Evolutionary conservation across 2,113 vertebrate genomes (phyloP), one percentile per base, ranked within the genome.

Genomic region (Eubucco bourcierii): DNA sequence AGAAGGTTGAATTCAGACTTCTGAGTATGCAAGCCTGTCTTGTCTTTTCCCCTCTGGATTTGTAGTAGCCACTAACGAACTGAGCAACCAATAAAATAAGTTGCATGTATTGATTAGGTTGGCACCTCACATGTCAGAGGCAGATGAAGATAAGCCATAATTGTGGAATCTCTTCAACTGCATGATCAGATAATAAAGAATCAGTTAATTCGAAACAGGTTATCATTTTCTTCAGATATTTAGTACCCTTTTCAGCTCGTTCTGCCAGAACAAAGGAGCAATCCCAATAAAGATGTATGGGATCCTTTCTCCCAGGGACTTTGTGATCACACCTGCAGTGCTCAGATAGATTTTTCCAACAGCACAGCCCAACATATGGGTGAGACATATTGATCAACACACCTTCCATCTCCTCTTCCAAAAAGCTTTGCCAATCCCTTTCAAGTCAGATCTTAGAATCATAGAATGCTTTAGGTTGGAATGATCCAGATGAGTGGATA

Each of bases 151-250:
- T 58, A 50, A 92, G 87, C 53, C 78, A 73, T 37, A 84, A 88
- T 12, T 70, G 75, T 27, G 53, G 63, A 59, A 84, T 74, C 84
- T 77, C 21, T 24, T 77, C 6, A 8, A 59, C 17, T 0, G 17
- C 76, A 73, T 15, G 50, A 87, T 60, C 52, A 89, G 95, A 94
- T 77, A 82, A 80, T 82, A 92, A 94, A 93, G 81, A 52, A 87
- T n/a, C 60, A n/a, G 87, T 60, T 93, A 81, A 94, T 90, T 71
- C 84, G 90, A 89, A 92, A 76, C 78, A 81, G 84, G 50, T 41
- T 79, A 47, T 12, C 7, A 59, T 82, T 76, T 66, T 73, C 78
- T 82, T 72, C 25, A 23, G 67, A 19, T 74, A 87, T 72, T 77
- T 18, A 56, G 84, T 50, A 34, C 59, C 53, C 55, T 94, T 84